Evolutionary conservation across 1,140 invertebrate genomes (phyloP), one percentile per base, ranked within the genome.

Genomic region (Drosophila pruinosa): DNA sequence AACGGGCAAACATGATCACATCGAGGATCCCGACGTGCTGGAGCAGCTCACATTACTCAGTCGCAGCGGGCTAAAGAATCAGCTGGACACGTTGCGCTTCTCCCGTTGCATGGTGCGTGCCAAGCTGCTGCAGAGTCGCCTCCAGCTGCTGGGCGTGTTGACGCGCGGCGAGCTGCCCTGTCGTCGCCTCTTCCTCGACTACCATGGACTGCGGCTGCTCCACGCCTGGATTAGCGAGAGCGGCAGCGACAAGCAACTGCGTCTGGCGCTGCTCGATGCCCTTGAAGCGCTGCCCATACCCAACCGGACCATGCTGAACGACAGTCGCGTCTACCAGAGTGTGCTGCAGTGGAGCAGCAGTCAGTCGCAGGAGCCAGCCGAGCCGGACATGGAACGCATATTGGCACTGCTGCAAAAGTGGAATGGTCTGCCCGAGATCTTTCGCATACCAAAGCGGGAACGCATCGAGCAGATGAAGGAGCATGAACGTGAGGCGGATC

Each of bases 381-480:
- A 34, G n/a, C 31, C 31, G n/a, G n/a, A 34, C 31, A 34, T 12
- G 15, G 5, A 14, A 2, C 67, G 67, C 2, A 70, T 70, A 7
- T 19, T 12, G 7, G 50, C 67, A 12, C 41, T 70, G 50, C 31
- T 70, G 6, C 67, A 56, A 12, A 70, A 70, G 5, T 70, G 67
- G 67, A 56, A 63, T n/a, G 67, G 59, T 0, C 74, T 92, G 19
- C 90, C 93, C 72, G 93, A 94, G 75, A 94, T 96, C 15, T 99
- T 98, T 89, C 94, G 97, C 91, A 99, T 99, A 83, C 98, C 98
- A 6, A 98, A 98, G 91, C 98, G 98, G 75, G 96, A 98, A 86
- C 93, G 97, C 43, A 96, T 98, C 47, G 96, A 98, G 86, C 96
- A 97, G 91, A 97, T 97, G 96, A 97, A 97, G 88, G 96, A 98